Evolutionary conservation across 2,888 invertebrate genomes (phyloP), one percentile per base, ranked within the genome.

Genomic region (Stenodema calcarata): DNA sequence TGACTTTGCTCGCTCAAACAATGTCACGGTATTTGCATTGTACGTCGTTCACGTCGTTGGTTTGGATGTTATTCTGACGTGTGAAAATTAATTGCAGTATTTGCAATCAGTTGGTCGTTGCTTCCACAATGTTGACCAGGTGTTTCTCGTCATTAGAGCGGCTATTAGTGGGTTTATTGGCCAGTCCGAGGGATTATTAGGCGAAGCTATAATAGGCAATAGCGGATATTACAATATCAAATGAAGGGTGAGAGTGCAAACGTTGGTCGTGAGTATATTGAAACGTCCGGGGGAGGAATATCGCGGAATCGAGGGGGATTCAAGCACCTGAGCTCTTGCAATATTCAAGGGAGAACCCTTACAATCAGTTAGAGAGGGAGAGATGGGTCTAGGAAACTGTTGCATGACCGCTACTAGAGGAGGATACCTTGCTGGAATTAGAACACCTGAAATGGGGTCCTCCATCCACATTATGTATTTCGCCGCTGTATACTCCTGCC

Each of bases 201-300:
- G 80, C 44, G 62, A 23, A 0, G 11, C 23, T 23, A 62, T 35
- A 18, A 35, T 35, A 35, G 73, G n/a, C 30, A 73, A 41, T 80
- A 78, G 80, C 80, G 12, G 80, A 27, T 80, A 80, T 80, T 80
- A 80, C 80, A 80, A 80, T 80, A 80, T 80, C 80, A 80, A 50
- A 80, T 80, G 80, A 79, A 79, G 80, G 16, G 80, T 14, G 23
- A 30, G 54, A 27, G 44, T 54, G 30, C 80, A 44, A 23, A 18
- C 62, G 23, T 62, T 62, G 9, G 62, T 12, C 47, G 47, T 47
- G 62, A 50, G 50, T 50, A 54, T 80, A 80, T 80, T 80, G 80
- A 80, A 80, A 80, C 54, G 80, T 54, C n/a, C 80, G 27, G 30
- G 7, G n/a, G 73, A 35, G 28, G 73, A 35, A 28, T 16, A 18